Evolutionary conservation across 2,113 vertebrate species (phyloP), one percentile per base, ranked within the genome.

Genomic region (Malurus alboscapulatus): DNA sequence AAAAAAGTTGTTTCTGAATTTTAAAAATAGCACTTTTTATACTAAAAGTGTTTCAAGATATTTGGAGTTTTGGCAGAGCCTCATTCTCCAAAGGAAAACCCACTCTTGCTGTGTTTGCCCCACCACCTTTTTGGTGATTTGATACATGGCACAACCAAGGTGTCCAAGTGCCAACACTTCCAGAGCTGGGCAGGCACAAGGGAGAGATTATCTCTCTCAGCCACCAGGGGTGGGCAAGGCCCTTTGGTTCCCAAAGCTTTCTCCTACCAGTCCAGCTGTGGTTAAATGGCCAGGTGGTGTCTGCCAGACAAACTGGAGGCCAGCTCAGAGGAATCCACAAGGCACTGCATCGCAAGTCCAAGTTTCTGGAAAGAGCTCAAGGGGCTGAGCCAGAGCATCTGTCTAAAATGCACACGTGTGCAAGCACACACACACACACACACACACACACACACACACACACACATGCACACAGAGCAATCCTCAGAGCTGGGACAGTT

Each of bases 401-500:
- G 93, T 48, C 42, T 55, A 53, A 75, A 53, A 82, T 54, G 81
- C 45, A 38, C 50, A 14, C 12, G 4, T 27, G 13, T 53, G 38
- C 22, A 7, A 6, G 32, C 34, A 34, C 34, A 34, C 34, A 34
- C 34, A 34, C 34, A 34, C 34, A 34, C 34, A 34, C 34, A 34
- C 34, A 34, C 34, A 34, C 34, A 36, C 36, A 36, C 30, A 14
- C 30, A 61, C 19, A 25, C 32, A 48, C 14, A 40, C 32, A 34
- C 58, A 25, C 40, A 79, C 25, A 30, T 6, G 8, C 42, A 34
- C 40, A 53, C 50, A 74, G 8, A 81, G 36, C 45, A 91, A 42
- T 94, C 91, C 91, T 79, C 63, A 94, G 90, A 91, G 88, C n/a
- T 78, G 47, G 71, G 53, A 78, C 84, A 92, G 55, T n/a, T 57